Base-by-base conservation (phyloP, 2,113 vertebrate genomes). In the Bufo gargarizans region DNA sequence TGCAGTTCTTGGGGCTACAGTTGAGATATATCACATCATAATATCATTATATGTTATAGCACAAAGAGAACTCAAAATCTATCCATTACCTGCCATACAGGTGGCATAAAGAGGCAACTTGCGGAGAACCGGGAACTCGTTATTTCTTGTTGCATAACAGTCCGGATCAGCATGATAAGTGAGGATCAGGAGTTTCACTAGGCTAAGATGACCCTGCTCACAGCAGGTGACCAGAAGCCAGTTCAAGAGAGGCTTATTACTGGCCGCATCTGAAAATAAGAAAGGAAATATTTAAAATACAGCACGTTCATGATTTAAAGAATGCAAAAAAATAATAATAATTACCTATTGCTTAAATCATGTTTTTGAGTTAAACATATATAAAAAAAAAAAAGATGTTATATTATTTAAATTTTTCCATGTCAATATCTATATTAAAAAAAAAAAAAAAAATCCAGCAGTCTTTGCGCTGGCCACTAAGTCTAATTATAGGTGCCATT, bases 201-300 rank as follows among this genome's bases (percentile, higher is more conserved):
- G 65, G 0, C 95, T 95, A 88, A 98, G 88, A 86, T 99, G 97
- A 20, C 97, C 97, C 59, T 92, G 95, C 90, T 97, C 95, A 87
- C 97, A 99, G 0, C 97, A 96, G 1, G 96, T 93, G 65, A 96
- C 95, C 91, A 99, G 91, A 96, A 99, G 97, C 96, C 95, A 97
- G 95, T 96, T 98, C 89, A 99, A 91, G 47, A 99, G 93, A 22
- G 97, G 94, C 49, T 94, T 95, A 89, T 90, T 93, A 61, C 93
- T 91, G 17, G 89, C 93, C 0, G 93, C 91, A 89, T 92, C 97
- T 99, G 82, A 0, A 0, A 53, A 11, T 14, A 59, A 53, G 12
- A 47, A 59, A 61, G 49, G 14, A 0, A 71, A 82, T n/a, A 83
- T 12, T 6, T 49, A 22, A 7, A 11, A 13, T 33, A 3, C 3